Conservation (phyloP, 2,113 vertebrate genomes). For the Pterocles orientalis region DNA sequence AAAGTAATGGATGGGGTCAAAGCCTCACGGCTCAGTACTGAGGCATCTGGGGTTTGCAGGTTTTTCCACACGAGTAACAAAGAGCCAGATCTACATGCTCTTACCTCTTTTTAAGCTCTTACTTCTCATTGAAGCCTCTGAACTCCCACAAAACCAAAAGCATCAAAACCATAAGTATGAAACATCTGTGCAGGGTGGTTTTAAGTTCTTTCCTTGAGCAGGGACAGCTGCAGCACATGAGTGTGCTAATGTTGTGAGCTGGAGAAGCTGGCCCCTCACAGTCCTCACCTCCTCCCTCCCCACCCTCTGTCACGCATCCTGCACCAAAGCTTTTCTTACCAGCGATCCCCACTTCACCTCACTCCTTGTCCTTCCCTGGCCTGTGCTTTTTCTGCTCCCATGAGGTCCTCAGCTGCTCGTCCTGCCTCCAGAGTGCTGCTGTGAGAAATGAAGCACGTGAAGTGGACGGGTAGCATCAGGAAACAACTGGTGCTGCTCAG, state of each 20-base stretch:
- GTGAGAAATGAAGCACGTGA: not conserved
- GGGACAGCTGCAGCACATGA: not conserved
- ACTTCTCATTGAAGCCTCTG: not conserved
- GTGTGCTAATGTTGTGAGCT: accelerated
- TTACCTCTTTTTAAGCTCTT: not conserved
- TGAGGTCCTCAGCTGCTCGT: accelerated
- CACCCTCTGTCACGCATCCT: not conserved
- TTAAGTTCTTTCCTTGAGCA: not conserved
- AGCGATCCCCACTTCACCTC: not conserved
- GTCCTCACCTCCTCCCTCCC: not conserved
- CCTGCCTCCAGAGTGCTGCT: accelerated
- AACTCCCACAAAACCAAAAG: not conserved
- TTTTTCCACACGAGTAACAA: not conserved
- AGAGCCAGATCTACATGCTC: not conserved
- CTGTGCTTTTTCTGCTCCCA: not conserved
- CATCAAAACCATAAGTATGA: accelerated
- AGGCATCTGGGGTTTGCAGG: not conserved
- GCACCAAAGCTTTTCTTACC: not conserved
- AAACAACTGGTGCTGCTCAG: not conserved
- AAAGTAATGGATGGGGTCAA: not conserved
- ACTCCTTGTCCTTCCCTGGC: accelerated
- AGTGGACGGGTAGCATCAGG: not conserved
- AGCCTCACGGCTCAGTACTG: not conserved
- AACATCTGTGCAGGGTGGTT: not conserved
- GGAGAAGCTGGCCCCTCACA: not conserved